Conservation (phyloP, 1,140 invertebrate species). For the Drosophila navojoa region DNA sequence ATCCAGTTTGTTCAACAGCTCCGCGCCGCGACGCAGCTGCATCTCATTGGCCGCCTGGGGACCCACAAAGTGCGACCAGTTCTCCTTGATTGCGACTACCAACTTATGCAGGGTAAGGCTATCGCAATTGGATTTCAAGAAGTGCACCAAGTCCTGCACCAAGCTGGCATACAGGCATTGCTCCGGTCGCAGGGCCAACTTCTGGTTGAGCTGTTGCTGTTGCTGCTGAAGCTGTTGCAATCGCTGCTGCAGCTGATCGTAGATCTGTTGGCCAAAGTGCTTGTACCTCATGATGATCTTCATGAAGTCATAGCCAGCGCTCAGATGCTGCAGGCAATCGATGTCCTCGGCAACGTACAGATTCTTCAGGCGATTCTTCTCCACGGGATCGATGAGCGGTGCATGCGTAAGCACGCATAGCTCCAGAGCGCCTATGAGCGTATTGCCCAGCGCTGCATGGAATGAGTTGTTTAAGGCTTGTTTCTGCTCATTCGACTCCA, state of each 20-base stretch:
- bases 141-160: conserved; percentile 74
- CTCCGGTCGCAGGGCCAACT: conserved; percentile 86
- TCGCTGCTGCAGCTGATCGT: conserved; percentile 67
- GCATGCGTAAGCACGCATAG: conserved; percentile 84
- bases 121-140: conserved; percentile 70
- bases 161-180: conserved; percentile 85
- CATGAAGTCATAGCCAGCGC: conserved; percentile 70
- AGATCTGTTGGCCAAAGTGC: conserved; percentile 69
- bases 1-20: conserved; percentile 66
- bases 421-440: conserved; percentile 79
- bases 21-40: conserved; percentile 42
- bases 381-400: conserved; percentile 89
- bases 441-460: conserved; percentile 47
- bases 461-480: conserved; percentile 18
- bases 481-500: conserved; percentile 1
- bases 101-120: conserved; percentile 52
- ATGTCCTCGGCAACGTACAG: conserved; percentile 88
- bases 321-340: conserved; percentile 56
- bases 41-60: conserved; percentile 24
- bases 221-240: conserved; percentile 67
- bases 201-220: conserved; percentile 82
- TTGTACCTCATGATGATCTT: conserved; percentile 74
- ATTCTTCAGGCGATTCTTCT: conserved; percentile 89
- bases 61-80: conserved; percentile 50
- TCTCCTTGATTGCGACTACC: conserved; percentile 27